Percentiles rank a stretch among this genome's conserved stretches.
phyloP scores from a whole-genome alignment of 2,888 invertebrate genomes.

The Cloeon dipterum region DNA sequence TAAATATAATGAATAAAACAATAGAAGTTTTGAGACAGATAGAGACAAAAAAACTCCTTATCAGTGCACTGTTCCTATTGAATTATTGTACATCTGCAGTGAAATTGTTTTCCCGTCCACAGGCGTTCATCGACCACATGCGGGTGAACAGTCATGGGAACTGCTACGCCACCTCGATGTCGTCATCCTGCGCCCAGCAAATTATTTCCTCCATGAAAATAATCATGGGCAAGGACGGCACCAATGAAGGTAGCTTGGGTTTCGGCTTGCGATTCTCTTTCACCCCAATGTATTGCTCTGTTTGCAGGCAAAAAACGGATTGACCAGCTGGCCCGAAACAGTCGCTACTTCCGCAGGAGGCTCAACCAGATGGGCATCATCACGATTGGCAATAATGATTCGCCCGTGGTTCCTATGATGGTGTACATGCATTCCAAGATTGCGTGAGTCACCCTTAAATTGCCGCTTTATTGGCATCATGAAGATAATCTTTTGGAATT shows the following conservation, averaged over 20 bases:
- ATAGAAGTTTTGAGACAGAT: too few relatives aligned
- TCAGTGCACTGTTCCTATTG: background rate
- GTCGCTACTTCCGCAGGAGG: slow-evolving; percentile 52
- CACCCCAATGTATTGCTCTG: background rate
- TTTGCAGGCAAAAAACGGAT: slow-evolving; percentile 30
- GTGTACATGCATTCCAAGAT: slow-evolving; percentile 90
- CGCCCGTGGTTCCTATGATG: slow-evolving; percentile 90
- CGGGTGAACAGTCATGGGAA: slow-evolving; percentile 61
- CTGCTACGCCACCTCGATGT: slow-evolving; percentile 68
- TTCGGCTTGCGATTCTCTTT: too few relatives aligned
- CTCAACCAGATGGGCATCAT: slow-evolving; percentile 78
- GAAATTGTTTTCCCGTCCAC: background rate
- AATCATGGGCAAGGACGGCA: slow-evolving; percentile 64
- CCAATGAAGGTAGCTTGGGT: slow-evolving; percentile 36
- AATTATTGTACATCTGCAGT: background rate
- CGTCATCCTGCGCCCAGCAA: slow-evolving; percentile 78
- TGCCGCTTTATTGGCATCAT: too few relatives aligned
- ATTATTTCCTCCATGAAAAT: slow-evolving; percentile 70
- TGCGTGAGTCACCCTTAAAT: slow-evolving; percentile 39
- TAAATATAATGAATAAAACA: too few relatives aligned
- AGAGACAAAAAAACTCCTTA: too few relatives aligned
- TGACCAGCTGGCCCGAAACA: slow-evolving; percentile 51
- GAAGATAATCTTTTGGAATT: too few relatives aligned
- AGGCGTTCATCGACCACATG: slow-evolving; percentile 49
- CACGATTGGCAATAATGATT: slow-evolving; percentile 77